Conservation (phyloP, 2,888 invertebrate genomes). For the Lochmaea crataegi region DNA sequence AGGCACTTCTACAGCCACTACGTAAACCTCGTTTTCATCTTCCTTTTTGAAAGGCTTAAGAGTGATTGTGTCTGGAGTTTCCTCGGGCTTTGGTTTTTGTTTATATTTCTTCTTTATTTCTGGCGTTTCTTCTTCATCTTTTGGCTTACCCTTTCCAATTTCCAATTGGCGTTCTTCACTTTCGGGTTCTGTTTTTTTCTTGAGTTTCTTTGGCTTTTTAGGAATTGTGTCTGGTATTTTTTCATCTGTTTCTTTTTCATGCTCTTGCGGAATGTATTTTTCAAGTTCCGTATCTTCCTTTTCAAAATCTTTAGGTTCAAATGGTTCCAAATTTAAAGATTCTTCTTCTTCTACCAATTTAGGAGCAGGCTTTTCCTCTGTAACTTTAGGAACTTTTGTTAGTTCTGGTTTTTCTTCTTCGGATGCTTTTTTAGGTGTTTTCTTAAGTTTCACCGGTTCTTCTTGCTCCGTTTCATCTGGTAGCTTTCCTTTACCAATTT, state of each 20-base stretch:
- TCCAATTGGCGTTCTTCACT: constrained; percentile 43
- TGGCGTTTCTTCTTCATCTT: constrained; percentile 60
- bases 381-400: constrained; percentile 56
- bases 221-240: constrained; percentile 55
- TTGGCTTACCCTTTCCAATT: constrained; percentile 56
- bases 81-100: constrained; percentile 58
- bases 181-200: constrained; percentile 54
- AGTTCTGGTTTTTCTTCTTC: constrained; percentile 59
- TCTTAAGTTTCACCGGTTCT: constrained; percentile 68
- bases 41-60: constrained; percentile 60
- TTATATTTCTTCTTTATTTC: constrained; percentile 62
- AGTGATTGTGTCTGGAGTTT: constrained; percentile 58
- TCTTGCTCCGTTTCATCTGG: constrained; percentile 60
- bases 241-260: constrained; percentile 50
- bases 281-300: constrained; percentile 64
- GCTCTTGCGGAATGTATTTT: constrained; percentile 48
- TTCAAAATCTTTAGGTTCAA: constrained; percentile 54
- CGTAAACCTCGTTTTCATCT: constrained; percentile 55
- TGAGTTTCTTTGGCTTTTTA: constrained; percentile 55
- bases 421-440: constrained; percentile 65
- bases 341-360: constrained; percentile 27
- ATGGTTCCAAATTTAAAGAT: constrained; percentile 46
- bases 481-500: constrained; percentile 66
- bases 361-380: constrained; percentile 41
- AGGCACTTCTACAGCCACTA: constrained; percentile 38